Evolutionary conservation across 2,888 invertebrate genomes (phyloP).

Genomic region (Chloromyia formosa): DNA sequence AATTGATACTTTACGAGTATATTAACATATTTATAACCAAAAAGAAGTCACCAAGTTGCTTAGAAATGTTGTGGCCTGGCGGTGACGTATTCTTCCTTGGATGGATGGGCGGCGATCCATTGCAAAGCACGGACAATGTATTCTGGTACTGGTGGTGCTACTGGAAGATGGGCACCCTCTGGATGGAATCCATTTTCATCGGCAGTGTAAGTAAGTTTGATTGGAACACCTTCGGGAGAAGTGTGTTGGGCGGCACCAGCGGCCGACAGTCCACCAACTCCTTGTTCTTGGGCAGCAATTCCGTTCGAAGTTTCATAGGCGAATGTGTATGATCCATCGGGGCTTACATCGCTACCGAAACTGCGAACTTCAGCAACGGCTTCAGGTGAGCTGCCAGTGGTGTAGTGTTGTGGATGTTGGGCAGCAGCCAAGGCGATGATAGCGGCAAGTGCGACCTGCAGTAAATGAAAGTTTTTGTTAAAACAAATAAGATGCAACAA

Average conservation of each 20-base stretch:
- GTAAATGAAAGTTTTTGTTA: neutral
- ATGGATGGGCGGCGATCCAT: constrained; percentile 40
- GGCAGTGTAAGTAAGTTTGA: constrained; percentile 66
- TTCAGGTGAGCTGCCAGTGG: neutral
- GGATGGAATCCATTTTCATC: constrained; percentile 70
- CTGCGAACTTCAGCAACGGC: constrained; percentile 28
- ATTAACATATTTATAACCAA: neutral
- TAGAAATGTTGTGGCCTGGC: neutral
- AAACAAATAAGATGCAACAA: neutral
- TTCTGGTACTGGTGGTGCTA: constrained; percentile 59
- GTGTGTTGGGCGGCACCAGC: constrained; percentile 67
- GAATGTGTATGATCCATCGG: constrained; percentile 64
- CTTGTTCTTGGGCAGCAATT: constrained; percentile 68
- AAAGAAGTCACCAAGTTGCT: neutral
- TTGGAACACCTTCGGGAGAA: constrained; percentile 66
- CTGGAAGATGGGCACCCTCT: constrained; percentile 63
- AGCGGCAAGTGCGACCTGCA: constrained; percentile 28
- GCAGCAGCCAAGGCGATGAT: constrained; percentile 33
- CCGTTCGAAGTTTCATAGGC: constrained; percentile 71
- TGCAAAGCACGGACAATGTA: constrained; percentile 48
- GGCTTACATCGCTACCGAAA: constrained; percentile 17
- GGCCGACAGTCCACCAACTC: constrained; percentile 67
- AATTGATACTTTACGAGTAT: neutral
- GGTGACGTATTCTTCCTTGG: constrained; percentile 17
- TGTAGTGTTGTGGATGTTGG: neutral